These are phyloP conservation scores for Pipa parva DNA, from an alignment of 2,113 vertebrate species.

Conservation along the genomic window DNA sequence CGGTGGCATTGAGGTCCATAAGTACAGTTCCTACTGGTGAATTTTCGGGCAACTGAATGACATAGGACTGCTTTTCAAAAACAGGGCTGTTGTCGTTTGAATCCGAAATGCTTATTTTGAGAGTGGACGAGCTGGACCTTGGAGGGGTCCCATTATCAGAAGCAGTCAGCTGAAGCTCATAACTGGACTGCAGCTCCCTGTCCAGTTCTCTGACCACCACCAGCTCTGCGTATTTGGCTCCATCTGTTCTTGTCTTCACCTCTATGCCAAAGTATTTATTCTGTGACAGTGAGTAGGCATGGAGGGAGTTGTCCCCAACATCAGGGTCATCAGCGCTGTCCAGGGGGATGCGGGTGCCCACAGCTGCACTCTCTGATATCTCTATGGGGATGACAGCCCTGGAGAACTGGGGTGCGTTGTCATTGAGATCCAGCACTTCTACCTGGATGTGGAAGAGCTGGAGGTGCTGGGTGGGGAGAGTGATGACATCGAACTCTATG, in stretches of 20 bases:
- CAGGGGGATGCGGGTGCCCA: constrained; percentile 87
- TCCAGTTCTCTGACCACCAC: constrained; percentile 86
- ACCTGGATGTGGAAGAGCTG: constrained; percentile 96
- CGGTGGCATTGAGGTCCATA: constrained; percentile 91
- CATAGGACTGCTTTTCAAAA: constrained; percentile 81
- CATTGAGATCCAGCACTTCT: constrained; percentile 94
- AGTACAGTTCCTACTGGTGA: constrained; percentile 80
- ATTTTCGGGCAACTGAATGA: constrained; percentile 80
- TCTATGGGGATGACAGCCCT: constrained; percentile 86
- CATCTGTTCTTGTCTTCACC: constrained; percentile 83
- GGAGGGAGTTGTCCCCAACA: constrained; percentile 87
- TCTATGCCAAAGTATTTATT: constrained; percentile 91
- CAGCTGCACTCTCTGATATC: constrained; percentile 90
- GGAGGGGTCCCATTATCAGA: constrained; percentile 85
- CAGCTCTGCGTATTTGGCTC: constrained; percentile 91
- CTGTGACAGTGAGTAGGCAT: constrained; percentile 81
- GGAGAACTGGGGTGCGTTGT: constrained; percentile 90
- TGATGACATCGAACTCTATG: constrained; percentile 96
- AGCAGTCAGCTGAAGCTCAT: constrained; percentile 86
- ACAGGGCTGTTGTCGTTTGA: constrained; percentile 96
- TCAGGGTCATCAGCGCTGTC: constrained; percentile 90
- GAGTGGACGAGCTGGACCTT: constrained; percentile 82
- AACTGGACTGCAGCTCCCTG: constrained; percentile 78
- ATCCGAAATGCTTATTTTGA: constrained; percentile 90
- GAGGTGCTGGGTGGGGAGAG: constrained; percentile 88